Evolutionary conservation across 2,888 invertebrate genomes (phyloP).

Genomic region (Clanis bilineata): DNA sequence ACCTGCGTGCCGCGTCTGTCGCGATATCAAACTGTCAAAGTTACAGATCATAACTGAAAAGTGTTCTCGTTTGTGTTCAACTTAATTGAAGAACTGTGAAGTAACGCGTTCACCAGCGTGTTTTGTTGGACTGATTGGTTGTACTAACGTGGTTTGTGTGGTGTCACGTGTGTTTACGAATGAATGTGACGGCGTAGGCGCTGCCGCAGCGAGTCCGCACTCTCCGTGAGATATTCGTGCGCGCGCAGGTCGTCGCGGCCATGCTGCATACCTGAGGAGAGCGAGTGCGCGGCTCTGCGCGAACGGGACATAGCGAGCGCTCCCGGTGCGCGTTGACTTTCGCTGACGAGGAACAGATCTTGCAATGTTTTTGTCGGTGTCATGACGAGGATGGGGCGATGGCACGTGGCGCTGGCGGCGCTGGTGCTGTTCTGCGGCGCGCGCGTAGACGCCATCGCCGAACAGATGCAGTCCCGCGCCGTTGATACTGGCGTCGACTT

Average conservation of each 20-base stretch:
- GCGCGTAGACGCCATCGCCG: constrained; percentile 64
- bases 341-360: constrained; percentile 63
- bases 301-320: constrained; percentile 73
- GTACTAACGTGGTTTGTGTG: constrained; percentile 54
- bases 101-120: constrained; percentile 36
- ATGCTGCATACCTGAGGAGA: constrained; percentile 81
- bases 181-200: constrained; percentile 79
- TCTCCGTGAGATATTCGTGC: constrained; percentile 80
- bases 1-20: constrained; percentile 59
- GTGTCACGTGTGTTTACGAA: constrained; percentile 80
- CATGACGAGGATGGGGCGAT: constrained; percentile 76
- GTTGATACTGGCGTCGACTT: constrained; percentile 94
- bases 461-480: constrained; percentile 93
- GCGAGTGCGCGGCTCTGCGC: constrained; percentile 75
- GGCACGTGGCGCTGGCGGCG: constrained; percentile 75
- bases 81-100: constrained; percentile 25
- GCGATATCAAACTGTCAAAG: constrained; percentile 45
- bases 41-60: constrained; percentile 67
- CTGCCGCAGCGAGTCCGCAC: constrained; percentile 73
- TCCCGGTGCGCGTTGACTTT: constrained; percentile 63
- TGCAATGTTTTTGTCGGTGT: constrained; percentile 70
- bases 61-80: constrained; percentile 53
- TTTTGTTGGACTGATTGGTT: constrained; percentile 28
- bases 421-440: constrained; percentile 68
- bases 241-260: constrained; percentile 80